Base-by-base conservation (phyloP, 2,113 vertebrate genomes). In the Sapajus apella region DNA sequence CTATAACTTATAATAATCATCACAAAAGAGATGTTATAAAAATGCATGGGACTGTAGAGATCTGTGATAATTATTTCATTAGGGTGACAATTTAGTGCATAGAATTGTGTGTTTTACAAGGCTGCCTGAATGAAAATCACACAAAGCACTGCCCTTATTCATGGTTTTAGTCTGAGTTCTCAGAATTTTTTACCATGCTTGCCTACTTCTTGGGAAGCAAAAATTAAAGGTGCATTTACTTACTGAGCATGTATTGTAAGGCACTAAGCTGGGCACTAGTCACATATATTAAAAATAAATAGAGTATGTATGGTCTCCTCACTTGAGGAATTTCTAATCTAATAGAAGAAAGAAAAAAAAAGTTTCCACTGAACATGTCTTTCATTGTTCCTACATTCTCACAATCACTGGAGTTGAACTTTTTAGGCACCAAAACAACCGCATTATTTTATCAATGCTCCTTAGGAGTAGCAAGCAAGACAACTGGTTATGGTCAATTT, bases 371-470 rank as follows among this genome's bases (percentile, higher is more conserved):
- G 43, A 95, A 73, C 30, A 37, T 50, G 37, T 55, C 56, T 90
- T 93, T 92, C 83, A 73, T 95, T 81, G 91, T 96, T 83, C 32
- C 80, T 89, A 85, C n/a, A 37, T 91, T 93, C 79, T 96, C 85
- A 91, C 43, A 52, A 55, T 93, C 50, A 43, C 5, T 91, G 92
- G 86, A 85, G 64, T 52, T 93, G 77, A 90, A 72, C 18, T 86
- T 86, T 76, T 70, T 80, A 94, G 43, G 25, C 85, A 84, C 80
- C 85, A 76, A 87, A 90, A 56, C 72, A 66, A 84, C 50, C 11
- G 16, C 61, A 86, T 64, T 89, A 82, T 85, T 96, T 95, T 79
- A 93, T 8, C 4, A 6, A 81, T 85, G 43, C 30, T 56, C 50
- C 88, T 50, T 58, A 81, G 16, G 20, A 82, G 64, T 43, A 66